Evolutionary conservation across 2,113 vertebrate species (phyloP).

Genomic region (Perognathus longimembris): DNA sequence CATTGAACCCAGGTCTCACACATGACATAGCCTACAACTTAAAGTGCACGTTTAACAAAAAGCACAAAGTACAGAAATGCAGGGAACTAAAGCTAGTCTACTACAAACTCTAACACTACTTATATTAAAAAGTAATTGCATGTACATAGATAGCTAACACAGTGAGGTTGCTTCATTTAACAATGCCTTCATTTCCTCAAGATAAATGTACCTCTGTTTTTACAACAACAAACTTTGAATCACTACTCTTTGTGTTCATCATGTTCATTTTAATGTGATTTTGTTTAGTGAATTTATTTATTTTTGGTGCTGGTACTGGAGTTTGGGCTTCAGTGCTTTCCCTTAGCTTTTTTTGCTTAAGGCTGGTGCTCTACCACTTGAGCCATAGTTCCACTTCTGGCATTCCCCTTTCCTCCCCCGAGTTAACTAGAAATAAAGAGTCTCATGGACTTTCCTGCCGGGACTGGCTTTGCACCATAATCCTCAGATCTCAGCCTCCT

Average conservation of each 20-base stretch:
- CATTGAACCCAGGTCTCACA: not conserved
- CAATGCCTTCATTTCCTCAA: slow-evolving; percentile 4
- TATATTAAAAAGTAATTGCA: slow-evolving; percentile 9
- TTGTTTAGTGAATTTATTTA: too few species aligned
- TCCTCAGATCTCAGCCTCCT: too few species aligned
- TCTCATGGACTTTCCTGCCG: too few species aligned
- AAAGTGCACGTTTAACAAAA: not conserved
- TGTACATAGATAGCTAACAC: not conserved
- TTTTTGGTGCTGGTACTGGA: too few species aligned
- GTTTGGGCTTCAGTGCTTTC: too few species aligned
- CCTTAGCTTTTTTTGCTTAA: too few species aligned
- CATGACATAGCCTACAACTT: not conserved
- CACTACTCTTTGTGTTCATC: not conserved
- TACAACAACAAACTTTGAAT: not conserved
- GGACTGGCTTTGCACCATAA: too few species aligned
- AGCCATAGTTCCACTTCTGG: too few species aligned
- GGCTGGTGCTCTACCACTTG: too few species aligned
- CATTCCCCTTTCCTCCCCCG: too few species aligned
- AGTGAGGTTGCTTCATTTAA: not conserved
- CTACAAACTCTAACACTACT: not conserved
- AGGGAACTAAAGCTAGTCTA: not conserved
- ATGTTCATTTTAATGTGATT: not conserved
- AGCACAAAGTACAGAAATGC: not conserved
- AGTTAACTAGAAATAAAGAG: too few species aligned
- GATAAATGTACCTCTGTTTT: not conserved